Conservation (phyloP, 2,797 vertebrate genomes). For the Loris lydekkerianus region DNA sequence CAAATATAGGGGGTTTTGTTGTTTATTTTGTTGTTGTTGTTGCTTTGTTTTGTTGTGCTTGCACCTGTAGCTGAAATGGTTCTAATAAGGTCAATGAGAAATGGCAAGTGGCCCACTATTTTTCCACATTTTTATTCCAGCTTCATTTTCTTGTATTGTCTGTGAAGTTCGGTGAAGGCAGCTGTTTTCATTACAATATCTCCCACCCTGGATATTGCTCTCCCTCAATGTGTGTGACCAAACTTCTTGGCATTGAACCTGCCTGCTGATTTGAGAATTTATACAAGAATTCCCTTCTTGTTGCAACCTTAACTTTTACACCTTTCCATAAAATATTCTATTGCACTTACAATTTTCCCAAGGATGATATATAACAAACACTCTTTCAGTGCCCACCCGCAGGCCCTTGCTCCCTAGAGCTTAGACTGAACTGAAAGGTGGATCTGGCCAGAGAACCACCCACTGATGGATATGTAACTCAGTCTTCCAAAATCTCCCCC, state of each 20-base stretch:
- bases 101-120: background rate
- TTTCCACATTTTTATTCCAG: slow-evolving; percentile 28
- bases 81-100: background rate
- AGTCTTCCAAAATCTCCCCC: background rate
- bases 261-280: background rate
- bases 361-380: background rate
- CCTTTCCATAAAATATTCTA: background rate
- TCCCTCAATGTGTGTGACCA: background rate
- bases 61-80: background rate
- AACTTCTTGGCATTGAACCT: background rate
- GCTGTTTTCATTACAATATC: background rate
- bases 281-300: background rate
- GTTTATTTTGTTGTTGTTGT: too few species aligned
- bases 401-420: background rate
- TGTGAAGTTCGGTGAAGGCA: background rate
- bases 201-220: background rate
- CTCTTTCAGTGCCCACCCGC: background rate
- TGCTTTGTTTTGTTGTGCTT: background rate
- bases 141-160: background rate
- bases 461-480: background rate
- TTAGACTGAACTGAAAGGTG: background rate
- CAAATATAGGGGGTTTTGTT: background rate
- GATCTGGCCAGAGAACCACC: background rate
- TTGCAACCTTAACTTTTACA: background rate
- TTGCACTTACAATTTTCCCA: background rate